Conservation (phyloP, 1,140 invertebrate genomes). For the Oedothorax gibbosus region DNA sequence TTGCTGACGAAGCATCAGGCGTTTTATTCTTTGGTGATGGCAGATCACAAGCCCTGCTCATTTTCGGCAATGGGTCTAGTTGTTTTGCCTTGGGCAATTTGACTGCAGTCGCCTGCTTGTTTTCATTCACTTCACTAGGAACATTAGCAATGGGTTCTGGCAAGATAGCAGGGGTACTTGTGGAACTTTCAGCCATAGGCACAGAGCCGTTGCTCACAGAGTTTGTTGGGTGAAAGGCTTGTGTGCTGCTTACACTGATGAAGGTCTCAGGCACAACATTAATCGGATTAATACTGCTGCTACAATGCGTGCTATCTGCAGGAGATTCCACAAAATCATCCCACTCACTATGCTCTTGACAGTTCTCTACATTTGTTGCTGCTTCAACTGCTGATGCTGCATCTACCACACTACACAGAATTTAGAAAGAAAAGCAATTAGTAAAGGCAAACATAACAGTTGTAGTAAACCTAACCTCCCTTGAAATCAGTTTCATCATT, state of each 20-base stretch:
- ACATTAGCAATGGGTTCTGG: slow-evolving; percentile 38
- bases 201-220: slow-evolving; percentile 47
- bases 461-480: background rate
- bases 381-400: slow-evolving; percentile 14
- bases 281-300: slow-evolving; percentile 47
- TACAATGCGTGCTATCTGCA: slow-evolving; percentile 26
- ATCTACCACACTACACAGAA: slow-evolving; percentile 24
- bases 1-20: slow-evolving; percentile 25
- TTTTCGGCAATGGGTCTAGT: slow-evolving; percentile 51
- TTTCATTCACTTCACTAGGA: slow-evolving; percentile 53
- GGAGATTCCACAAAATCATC: slow-evolving; percentile 38
- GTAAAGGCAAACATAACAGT: background rate
- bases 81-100: slow-evolving; percentile 52
- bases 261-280: slow-evolving; percentile 46
- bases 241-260: slow-evolving; percentile 24
- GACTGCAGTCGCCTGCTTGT: slow-evolving; percentile 21
- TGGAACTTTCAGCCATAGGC: slow-evolving; percentile 10
- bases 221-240: slow-evolving; percentile 41
- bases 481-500: too few relatives aligned
- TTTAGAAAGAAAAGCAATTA: background rate
- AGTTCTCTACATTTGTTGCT: slow-evolving; percentile 14
- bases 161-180: slow-evolving; percentile 3
- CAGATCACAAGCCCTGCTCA: slow-evolving; percentile 45
- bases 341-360: slow-evolving; percentile 30
- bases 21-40: slow-evolving; percentile 60